These are phyloP conservation scores for Gadopsis marmoratus DNA, from an alignment of 2,797 vertebrate species.

Conservation along the genomic window DNA sequence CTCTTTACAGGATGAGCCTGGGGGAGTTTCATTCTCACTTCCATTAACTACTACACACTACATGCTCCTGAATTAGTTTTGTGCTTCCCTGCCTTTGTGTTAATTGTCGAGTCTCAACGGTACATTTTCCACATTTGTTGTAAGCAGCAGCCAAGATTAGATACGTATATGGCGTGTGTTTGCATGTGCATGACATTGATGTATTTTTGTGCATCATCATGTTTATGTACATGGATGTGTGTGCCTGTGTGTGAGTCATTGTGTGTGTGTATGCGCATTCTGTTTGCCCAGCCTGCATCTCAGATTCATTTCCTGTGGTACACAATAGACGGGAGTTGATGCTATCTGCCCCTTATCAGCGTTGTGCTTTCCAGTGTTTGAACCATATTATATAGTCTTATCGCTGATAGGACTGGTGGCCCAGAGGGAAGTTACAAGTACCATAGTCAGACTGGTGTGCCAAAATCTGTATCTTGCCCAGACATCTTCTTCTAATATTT, in stretches of 20 bases:
- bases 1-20: conserved; percentile 44
- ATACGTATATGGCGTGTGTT: conserved; percentile 33
- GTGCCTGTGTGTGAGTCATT: conserved; percentile 27
- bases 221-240: conserved; percentile 4
- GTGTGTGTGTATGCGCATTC: conserved; percentile 23
- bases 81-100: conserved; percentile 39
- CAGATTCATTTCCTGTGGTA: conserved; percentile 77
- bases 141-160: conserved; percentile 58
- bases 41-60: conserved; percentile 37
- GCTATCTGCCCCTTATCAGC: conserved; percentile 68
- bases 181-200: conserved; percentile 8
- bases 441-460: conserved; percentile 26
- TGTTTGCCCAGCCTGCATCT: conserved; percentile 60
- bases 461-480: conserved; percentile 50
- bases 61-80: conserved; percentile 45
- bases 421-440: conserved; percentile 43
- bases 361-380: conserved; percentile 62
- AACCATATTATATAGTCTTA: conserved; percentile 58
- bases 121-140: conserved; percentile 48
- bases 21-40: conserved; percentile 41
- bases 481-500: conserved; percentile 53
- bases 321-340: conserved; percentile 66
- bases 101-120: conserved; percentile 48
- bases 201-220: background rate
- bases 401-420: conserved; percentile 33